These are phyloP conservation scores for Schrankia costaestrigalis DNA, from an alignment of 2,888 invertebrate genomes.

Conservation along the genomic window DNA sequence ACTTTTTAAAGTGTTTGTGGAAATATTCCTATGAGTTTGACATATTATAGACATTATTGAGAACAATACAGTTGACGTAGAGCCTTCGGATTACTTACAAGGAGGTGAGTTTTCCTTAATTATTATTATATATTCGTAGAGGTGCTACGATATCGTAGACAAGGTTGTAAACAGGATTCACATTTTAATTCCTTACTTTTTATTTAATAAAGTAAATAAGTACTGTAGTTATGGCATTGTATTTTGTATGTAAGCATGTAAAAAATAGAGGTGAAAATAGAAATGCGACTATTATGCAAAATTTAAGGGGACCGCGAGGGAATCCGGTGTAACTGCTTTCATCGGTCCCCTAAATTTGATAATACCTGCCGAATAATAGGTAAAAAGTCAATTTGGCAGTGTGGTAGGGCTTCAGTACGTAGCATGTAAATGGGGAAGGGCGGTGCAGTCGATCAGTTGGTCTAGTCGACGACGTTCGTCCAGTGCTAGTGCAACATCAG, in stretches of 20 bases:
- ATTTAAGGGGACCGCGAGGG: slow-evolving; percentile 49
- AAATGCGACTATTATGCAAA: slow-evolving; percentile 32
- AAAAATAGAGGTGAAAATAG: slow-evolving; percentile 39
- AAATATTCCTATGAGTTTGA: slow-evolving; percentile 46
- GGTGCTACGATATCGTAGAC: slow-evolving; percentile 46
- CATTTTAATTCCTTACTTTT: neutral
- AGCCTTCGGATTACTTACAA: slow-evolving; percentile 39
- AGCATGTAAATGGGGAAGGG: slow-evolving; percentile 77
- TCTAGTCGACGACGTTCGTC: slow-evolving; percentile 48
- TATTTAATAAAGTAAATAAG: neutral
- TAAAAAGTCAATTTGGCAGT: slow-evolving; percentile 78
- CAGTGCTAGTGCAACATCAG: slow-evolving; percentile 14
- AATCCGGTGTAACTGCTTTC: slow-evolving; percentile 59
- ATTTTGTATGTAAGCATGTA: slow-evolving; percentile 18
- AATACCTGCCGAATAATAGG: slow-evolving; percentile 78
- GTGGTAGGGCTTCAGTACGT: slow-evolving; percentile 74
- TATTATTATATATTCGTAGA: slow-evolving; percentile 31
- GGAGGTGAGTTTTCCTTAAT: slow-evolving; percentile 37
- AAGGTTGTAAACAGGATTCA: slow-evolving; percentile 9
- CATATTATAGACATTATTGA: slow-evolving; percentile 31
- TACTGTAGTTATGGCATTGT: neutral
- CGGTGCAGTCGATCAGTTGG: slow-evolving; percentile 65
- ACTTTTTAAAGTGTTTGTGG: slow-evolving; percentile 67
- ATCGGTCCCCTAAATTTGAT: slow-evolving; percentile 72
- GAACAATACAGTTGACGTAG: slow-evolving; percentile 28